These are phyloP conservation scores for Microplitis demolitor DNA, from an alignment of 1,140 invertebrate species.

Conservation along the genomic window DNA sequence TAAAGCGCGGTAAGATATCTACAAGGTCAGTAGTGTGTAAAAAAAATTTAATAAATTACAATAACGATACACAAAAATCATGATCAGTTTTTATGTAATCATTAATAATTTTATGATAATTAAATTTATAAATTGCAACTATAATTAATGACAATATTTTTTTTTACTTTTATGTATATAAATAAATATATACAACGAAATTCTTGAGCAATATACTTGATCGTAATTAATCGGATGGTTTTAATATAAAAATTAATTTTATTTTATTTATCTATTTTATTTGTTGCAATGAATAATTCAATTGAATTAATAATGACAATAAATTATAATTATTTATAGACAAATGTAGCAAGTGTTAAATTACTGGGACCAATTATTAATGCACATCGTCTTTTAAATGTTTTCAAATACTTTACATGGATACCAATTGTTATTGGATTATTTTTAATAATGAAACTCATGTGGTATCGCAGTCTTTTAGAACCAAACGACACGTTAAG, in stretches of 20 bases:
- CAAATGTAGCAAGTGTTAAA: conserved; percentile 3
- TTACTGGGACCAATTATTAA: conserved; percentile 9
- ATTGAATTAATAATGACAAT: neutral
- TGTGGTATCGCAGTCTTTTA: neutral
- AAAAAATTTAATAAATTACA: no score
- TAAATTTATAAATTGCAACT: no score
- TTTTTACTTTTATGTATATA: neutral
- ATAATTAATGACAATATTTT: neutral
- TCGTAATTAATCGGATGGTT: neutral
- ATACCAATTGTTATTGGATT: conserved; percentile 12
- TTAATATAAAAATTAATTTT: neutral
- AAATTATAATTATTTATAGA: conserved; percentile 12
- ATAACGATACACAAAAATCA: no score
- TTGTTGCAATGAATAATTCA: neutral
- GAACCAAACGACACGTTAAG: neutral
- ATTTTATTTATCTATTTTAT: neutral
- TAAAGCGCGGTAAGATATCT: no score
- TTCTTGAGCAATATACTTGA: neutral
- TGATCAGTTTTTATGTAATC: no score
- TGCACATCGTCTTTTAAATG: conserved; percentile 10
- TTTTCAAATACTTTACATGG: conserved; percentile 6
- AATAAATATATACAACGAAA: neutral
- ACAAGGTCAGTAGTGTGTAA: no score
- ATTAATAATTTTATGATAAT: no score
- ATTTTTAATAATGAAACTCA: conserved; percentile 3